Evolutionary conservation across 2,888 invertebrate species (phyloP), one percentile per base, ranked within the genome.

Genomic region (Thymelicus acteon): DNA sequence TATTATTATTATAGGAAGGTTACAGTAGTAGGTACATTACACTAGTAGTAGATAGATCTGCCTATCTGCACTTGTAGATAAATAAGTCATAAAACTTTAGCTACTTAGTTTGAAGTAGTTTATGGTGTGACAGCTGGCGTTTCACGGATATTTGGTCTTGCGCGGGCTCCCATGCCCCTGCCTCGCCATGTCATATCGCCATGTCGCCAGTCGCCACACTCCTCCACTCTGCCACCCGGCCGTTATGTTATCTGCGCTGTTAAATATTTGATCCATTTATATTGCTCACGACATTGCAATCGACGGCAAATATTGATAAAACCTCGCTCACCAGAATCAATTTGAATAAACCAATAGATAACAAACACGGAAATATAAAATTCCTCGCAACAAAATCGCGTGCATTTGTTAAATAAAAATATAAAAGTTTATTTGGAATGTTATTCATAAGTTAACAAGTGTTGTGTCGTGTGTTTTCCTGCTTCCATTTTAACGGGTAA

Each of bases 191-290:
- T 31, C 31, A 31, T 31, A 31, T 31, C 44, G 44, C 10, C 44
- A 4, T 8, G 8, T 12, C 4, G 10, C 44, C 1, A 12, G 3
- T 4, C 44, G 44, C 49, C 49, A 52, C 49, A 8, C 15, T 13
- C 57, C 39, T 31, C 37, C 13, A 52, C 71, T 44, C 67, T 63
- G 48, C 60, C 60, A 60, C 58, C 47, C 65, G 63, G 65, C 73
- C 71, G 69, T 74, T 72, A 72, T 72, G 65, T 63, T 72, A 70
- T 72, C 71, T 72, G 61, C 66, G 72, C 72, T 52, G 71, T 76
- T 75, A 75, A 77, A 76, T 77, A 75, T 77, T 76, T 75, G 72
- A 70, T 68, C 74, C 64, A 74, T 74, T 75, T 73, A 75, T 74
- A 73, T 71, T 60, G 62, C 72, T 72, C 70, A 70, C 64, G 70